Percentiles rank a stretch among this genome's conserved stretches.
phyloP scores from a whole-genome alignment of 2,797 vertebrate species.

The Carcharodon carcharias region DNA sequence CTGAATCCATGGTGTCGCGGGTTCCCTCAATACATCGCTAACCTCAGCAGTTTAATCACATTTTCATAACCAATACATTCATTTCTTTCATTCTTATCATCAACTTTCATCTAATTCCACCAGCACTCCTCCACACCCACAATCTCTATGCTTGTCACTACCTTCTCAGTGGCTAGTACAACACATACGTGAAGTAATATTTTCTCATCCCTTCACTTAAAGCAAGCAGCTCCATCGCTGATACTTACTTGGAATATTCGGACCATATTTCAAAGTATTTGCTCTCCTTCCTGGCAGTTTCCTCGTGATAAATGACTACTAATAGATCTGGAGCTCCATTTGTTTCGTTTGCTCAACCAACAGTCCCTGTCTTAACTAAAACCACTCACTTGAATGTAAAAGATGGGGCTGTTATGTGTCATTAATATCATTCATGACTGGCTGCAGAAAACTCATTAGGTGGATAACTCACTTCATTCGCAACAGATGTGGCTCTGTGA shows the following conservation, averaged over 20 bases:
- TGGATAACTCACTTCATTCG: constrained; percentile 29
- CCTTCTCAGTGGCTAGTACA: not conserved
- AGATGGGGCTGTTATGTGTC: not conserved
- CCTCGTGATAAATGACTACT: not conserved
- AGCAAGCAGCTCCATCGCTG: not conserved
- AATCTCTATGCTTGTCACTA: not conserved
- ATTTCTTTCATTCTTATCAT: not conserved
- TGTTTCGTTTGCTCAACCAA: not conserved
- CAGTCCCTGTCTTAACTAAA: not conserved
- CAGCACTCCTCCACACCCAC: not conserved
- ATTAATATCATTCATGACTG: constrained; percentile 25
- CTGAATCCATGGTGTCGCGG: not conserved
- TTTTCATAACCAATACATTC: not conserved
- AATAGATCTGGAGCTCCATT: not conserved
- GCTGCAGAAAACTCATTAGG: constrained; percentile 27
- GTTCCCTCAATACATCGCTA: not conserved
- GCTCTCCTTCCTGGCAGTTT: not conserved
- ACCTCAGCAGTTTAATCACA: not conserved
- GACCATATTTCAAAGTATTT: not conserved
- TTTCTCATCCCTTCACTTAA: not conserved
- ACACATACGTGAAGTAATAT: not conserved
- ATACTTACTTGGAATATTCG: not conserved
- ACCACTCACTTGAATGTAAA: not conserved
- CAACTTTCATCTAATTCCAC: too few relatives aligned
- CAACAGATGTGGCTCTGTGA: constrained; percentile 28